Evolutionary conservation across 2,113 vertebrate genomes (phyloP), one percentile per base, ranked within the genome.

Genomic region (Catagonus wagneri): DNA sequence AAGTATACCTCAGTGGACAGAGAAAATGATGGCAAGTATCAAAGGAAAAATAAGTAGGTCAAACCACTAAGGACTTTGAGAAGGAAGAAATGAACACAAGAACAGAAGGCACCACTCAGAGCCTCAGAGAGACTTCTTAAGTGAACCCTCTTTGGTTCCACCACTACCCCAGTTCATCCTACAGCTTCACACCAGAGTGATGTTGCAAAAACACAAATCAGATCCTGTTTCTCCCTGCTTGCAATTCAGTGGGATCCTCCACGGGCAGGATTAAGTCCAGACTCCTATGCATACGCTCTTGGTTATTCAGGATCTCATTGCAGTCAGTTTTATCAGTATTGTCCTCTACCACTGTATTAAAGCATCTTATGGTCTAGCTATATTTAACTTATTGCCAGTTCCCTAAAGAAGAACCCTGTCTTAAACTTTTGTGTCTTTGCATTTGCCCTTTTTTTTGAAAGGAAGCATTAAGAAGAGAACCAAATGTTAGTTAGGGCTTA

Each of bases 371-470:
- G 1, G 74, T 50, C 81, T 44, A 56, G 3, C 22, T 63, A 54
- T 63, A 69, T 27, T 16, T 1, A 93, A 72, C n/a, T n/a, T 84
- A 76, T 23, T 85, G 65, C 22, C 60, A 66, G 29, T 84, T 60
- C 44, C 60, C 25, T 68, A 74, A 76, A 83, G 63, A 56, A 65
- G 61, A 71, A 83, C 78, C 78, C 27, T 2, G 23, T 80, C 44
- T 58, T 71, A 50, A 68, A 66, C 71, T 58, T 61, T 12, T 75
- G 7, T 20, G 58, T 25, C 36, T 52, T 66, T 83, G 19, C 44
- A 25, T 90, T 78, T 88, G 9, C 22, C 32, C 23, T 65, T 85
- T 92, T 80, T 85, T 92, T 61, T 27, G 13, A 74, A 92, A 95
- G 74, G 63, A 86, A 87, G 25, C 34, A 58, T 83, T 69, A 95